These are phyloP conservation scores for Epinephelus lanceolatus DNA, from an alignment of 2,113 vertebrate genomes.

Conservation along the genomic window DNA sequence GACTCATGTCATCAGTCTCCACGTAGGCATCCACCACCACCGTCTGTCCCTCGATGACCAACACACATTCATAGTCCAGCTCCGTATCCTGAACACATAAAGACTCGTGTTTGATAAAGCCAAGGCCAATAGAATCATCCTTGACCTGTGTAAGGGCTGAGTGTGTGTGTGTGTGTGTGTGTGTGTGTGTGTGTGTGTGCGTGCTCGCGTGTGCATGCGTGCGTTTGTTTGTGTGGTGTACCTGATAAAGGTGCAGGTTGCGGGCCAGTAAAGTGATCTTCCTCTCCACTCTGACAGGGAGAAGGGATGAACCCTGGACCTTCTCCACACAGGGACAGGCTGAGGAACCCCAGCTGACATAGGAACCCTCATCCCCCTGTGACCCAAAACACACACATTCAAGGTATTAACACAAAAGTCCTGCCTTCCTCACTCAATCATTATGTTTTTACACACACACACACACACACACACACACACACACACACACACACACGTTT, in stretches of 20 bases:
- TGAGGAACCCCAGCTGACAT: slow-evolving; percentile 85
- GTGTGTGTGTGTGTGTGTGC: not conserved
- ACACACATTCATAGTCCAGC: slow-evolving; percentile 91
- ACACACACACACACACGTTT: not conserved
- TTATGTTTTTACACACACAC: not conserved
- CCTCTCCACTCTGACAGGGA: slow-evolving; percentile 89
- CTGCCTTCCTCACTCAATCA: too few relatives aligned
- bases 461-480: too few relatives aligned
- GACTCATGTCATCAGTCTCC: slow-evolving; percentile 86
- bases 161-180: not conserved
- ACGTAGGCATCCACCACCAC: slow-evolving; percentile 92
- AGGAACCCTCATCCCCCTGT: slow-evolving; percentile 86
- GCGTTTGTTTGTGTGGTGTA: slow-evolving; percentile 61
- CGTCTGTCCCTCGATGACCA: slow-evolving; percentile 92
- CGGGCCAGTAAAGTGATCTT: slow-evolving; percentile 91
- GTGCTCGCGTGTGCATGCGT: not conserved
- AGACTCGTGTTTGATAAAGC: not conserved
- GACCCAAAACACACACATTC: slow-evolving; percentile 10
- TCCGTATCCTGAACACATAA: slow-evolving; percentile 87
- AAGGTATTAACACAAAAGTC: not conserved
- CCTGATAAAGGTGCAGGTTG: slow-evolving; percentile 95
- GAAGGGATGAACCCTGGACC: slow-evolving; percentile 88
- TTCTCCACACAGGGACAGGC: slow-evolving; percentile 95
- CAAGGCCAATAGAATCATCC: not conserved
- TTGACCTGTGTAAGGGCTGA: not conserved